Conservation (phyloP, 2,888 invertebrate genomes). For the Thysanoteuthis rhombus region DNA sequence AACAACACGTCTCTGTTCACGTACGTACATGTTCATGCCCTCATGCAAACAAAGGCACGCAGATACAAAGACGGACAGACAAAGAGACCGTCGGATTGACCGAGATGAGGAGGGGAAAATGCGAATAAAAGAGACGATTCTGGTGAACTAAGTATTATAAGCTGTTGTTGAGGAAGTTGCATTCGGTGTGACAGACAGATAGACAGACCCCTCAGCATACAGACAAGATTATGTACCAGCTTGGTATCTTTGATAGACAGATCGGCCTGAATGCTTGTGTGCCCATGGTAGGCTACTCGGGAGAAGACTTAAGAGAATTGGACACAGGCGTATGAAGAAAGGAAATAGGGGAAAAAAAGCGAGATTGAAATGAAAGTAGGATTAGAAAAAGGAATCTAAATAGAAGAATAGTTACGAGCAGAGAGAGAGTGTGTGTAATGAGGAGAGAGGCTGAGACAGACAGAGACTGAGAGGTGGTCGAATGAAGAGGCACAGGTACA, state of each 20-base stretch:
- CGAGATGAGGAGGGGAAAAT: neutral
- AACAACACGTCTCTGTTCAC: neutral
- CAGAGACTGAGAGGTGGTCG: too few relatives aligned
- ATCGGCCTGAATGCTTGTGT: neutral
- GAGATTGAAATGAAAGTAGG: too few relatives aligned
- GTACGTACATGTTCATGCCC: too few relatives aligned
- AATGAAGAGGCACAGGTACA: too few relatives aligned
- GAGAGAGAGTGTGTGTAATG: neutral
- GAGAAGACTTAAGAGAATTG: neutral
- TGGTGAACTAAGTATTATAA: neutral
- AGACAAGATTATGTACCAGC: neutral
- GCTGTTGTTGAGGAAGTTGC: neutral
- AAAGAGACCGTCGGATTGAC: neutral
- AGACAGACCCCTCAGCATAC: neutral
- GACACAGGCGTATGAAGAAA: neutral
- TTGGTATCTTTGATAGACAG: neutral
- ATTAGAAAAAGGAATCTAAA: too few relatives aligned
- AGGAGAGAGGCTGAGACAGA: too few relatives aligned
- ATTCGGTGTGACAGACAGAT: neutral
- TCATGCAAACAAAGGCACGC: neutral
- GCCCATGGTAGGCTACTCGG: neutral
- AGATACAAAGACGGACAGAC: neutral
- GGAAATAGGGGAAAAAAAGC: neutral
- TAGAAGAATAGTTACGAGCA: too few relatives aligned
- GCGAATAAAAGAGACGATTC: neutral